phyloP scores from a whole-genome alignment of 2,113 vertebrate genomes.

The Scomber japonicus region DNA sequence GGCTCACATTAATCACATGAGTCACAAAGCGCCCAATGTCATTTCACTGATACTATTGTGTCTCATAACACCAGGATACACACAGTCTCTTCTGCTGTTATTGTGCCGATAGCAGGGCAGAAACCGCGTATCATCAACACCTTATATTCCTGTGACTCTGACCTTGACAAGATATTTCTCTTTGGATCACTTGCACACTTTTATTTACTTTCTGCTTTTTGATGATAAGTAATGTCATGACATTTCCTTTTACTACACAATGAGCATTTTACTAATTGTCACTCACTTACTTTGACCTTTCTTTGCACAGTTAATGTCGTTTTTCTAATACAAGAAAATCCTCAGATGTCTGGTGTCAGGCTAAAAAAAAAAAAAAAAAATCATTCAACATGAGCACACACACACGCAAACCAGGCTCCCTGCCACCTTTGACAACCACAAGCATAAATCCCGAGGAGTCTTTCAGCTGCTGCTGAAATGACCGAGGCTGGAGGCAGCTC shows the following conservation, averaged over 20 bases:
- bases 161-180: conserved; percentile 29
- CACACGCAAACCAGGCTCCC: conserved; percentile 11
- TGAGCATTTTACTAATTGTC: neutral
- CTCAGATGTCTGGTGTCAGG: conserved; percentile 9
- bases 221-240: neutral
- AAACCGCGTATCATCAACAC: conserved; percentile 26
- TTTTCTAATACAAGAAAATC: neutral
- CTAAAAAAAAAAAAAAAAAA: neutral
- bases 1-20: conserved; percentile 41
- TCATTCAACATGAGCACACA: neutral
- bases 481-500: conserved; percentile 61
- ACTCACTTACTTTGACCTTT: conserved; percentile 11
- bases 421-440: conserved; percentile 12
- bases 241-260: conserved; percentile 7
- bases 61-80: conserved; percentile 50
- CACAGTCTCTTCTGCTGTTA: conserved; percentile 55
- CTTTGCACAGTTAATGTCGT: neutral
- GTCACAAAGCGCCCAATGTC: conserved; percentile 76
- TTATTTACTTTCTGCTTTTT: neutral
- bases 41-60: conserved; percentile 69
- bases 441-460: conserved; percentile 52
- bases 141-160: conserved; percentile 27
- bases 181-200: neutral
- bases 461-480: conserved; percentile 43
- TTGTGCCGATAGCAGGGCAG: conserved; percentile 24